Percentiles rank a stretch among this genome's conserved stretches.
These are phyloP conservation scores for Sthenelais limicola DNA, from an alignment of 2,888 invertebrate genomes.

Conservation along the genomic window DNA sequence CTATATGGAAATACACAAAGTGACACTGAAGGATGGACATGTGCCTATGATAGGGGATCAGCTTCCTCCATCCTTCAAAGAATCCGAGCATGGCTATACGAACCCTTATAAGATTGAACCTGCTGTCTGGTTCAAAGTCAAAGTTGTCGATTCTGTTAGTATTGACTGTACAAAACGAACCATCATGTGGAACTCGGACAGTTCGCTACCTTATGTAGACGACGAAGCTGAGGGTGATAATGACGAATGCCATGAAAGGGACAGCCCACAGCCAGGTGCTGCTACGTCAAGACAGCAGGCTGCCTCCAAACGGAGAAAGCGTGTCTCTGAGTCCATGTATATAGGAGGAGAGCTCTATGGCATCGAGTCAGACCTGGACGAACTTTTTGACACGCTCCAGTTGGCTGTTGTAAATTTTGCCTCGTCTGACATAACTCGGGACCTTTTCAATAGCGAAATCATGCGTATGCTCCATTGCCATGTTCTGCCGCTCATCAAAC, in stretches of 20 bases:
- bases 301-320: background rate
- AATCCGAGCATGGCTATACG: slow-evolving; percentile 11
- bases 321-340: slow-evolving; percentile 48
- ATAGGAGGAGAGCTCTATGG: slow-evolving; percentile 57
- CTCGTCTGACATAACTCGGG: slow-evolving; percentile 32
- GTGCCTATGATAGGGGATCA: slow-evolving; percentile 45
- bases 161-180: slow-evolving; percentile 60
- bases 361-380: slow-evolving; percentile 61
- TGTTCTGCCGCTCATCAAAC: slow-evolving; percentile 60
- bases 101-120: slow-evolving; percentile 55
- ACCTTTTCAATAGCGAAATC: slow-evolving; percentile 47
- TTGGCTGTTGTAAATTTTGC: slow-evolving; percentile 38
- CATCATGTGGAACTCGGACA: slow-evolving; percentile 54
- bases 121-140: slow-evolving; percentile 65
- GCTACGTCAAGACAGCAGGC: background rate
- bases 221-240: background rate
- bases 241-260: background rate
- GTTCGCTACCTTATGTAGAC: slow-evolving; percentile 19
- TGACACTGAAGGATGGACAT: slow-evolving; percentile 46
- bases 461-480: slow-evolving; percentile 62
- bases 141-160: slow-evolving; percentile 60
- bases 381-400: slow-evolving; percentile 54
- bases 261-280: background rate
- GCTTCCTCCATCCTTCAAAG: background rate
- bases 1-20: slow-evolving; percentile 44